Percentiles rank a stretch among this genome's conserved stretches.
Conservation (phyloP, 30 jellyfish, hydroid and myxozoan species). For the Pelagia noctiluca region DNA sequence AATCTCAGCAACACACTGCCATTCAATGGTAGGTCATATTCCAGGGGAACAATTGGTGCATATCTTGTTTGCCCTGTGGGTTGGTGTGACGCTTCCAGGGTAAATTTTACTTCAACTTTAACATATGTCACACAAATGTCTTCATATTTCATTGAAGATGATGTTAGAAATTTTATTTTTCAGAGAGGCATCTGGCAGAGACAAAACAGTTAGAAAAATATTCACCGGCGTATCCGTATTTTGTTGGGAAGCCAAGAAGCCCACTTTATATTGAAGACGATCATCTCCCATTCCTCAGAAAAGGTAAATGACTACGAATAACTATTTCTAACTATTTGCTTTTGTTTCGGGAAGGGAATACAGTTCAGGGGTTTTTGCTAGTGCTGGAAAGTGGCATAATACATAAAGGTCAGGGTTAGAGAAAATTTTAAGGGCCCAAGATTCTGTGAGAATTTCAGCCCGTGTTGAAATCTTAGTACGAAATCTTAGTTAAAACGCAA, state of each 20-base stretch:
- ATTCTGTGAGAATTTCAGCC: too few species aligned
- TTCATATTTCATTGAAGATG: neutral
- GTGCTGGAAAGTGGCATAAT: too few species aligned
- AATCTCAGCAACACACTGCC: too few species aligned
- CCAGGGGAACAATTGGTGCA: constrained; percentile 1
- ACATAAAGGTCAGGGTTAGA: too few species aligned
- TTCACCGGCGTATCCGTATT: constrained; percentile 52
- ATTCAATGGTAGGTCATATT: too few species aligned
- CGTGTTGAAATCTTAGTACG: too few species aligned
- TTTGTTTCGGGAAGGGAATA: neutral
- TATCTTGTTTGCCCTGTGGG: neutral
- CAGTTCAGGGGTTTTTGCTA: too few species aligned
- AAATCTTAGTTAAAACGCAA: too few species aligned
- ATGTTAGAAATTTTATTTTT: neutral
- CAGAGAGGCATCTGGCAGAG: constrained; percentile 61
- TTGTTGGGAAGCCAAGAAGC: constrained; percentile 81
- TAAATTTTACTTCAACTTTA: neutral
- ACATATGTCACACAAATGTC: neutral
- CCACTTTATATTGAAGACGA: constrained; percentile 95
- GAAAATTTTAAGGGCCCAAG: too few species aligned
- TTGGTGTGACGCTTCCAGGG: neutral
- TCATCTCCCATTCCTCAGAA: constrained; percentile 90
- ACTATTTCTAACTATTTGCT: too few species aligned
- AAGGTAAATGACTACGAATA: constrained; percentile 75
- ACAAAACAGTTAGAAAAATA: constrained; percentile 62